These are phyloP conservation scores for Plebejus melissa DNA, from an alignment of 2,888 invertebrate genomes.

Conservation along the genomic window DNA sequence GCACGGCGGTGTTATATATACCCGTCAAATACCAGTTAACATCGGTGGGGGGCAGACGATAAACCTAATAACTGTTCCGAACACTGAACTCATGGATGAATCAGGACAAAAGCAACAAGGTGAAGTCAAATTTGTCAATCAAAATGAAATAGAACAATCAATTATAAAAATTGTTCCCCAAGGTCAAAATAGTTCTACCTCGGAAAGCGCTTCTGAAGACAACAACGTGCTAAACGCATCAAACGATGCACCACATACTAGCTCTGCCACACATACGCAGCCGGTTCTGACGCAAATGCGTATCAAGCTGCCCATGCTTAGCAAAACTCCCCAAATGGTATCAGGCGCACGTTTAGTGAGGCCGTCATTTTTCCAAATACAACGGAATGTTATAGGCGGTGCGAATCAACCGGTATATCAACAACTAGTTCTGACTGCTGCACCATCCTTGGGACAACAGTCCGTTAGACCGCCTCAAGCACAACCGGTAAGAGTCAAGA, in stretches of 20 bases:
- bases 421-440: constrained; percentile 70
- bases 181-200: constrained; percentile 48
- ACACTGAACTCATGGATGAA: constrained; percentile 67
- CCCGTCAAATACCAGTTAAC: constrained; percentile 84
- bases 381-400: constrained; percentile 80
- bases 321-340: constrained; percentile 76
- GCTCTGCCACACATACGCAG: constrained; percentile 57
- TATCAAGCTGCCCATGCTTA: constrained; percentile 73
- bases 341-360: constrained; percentile 78
- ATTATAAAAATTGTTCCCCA: constrained; percentile 73
- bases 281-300: constrained; percentile 76
- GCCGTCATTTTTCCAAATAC: constrained; percentile 79
- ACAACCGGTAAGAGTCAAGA: constrained; percentile 53
- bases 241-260: constrained; percentile 52
- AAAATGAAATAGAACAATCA: constrained; percentile 61
- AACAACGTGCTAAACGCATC: constrained; percentile 47
- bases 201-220: constrained; percentile 53
- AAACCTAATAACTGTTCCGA: constrained; percentile 77
- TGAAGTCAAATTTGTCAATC: constrained; percentile 49
- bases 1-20: constrained; percentile 85
- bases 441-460: constrained; percentile 67
- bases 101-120: constrained; percentile 59
- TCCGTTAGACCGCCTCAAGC: constrained; percentile 63
- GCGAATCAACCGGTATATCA: constrained; percentile 75
- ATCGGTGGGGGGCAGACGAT: constrained; percentile 78